Evolutionary conservation across 2,888 invertebrate species (phyloP).

Genomic region (Mesodorylaimus sp.): DNA sequence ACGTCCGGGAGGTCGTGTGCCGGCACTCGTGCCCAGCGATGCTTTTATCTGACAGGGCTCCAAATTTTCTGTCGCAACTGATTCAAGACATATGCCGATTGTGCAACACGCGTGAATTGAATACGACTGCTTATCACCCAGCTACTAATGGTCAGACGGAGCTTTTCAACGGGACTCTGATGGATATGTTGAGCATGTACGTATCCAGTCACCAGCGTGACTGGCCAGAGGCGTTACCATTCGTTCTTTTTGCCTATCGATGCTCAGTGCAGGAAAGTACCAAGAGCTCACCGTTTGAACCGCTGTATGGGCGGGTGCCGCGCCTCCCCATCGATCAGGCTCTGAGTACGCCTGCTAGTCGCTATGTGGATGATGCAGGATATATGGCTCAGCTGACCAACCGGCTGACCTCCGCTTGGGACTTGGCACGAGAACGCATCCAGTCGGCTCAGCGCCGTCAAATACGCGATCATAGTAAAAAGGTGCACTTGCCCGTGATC

Average conservation of each 20-base stretch:
- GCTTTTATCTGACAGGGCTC: constrained; percentile 15
- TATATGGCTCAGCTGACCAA: background rate
- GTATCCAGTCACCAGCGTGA: constrained; percentile 4
- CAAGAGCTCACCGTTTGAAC: constrained; percentile 13
- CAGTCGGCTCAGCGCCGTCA: background rate
- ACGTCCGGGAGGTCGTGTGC: constrained; percentile 12
- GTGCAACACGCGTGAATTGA: constrained; percentile 9
- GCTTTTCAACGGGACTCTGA: constrained; percentile 17
- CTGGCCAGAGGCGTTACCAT: constrained; percentile 19
- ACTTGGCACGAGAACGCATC: background rate
- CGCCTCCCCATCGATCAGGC: constrained; percentile 12
- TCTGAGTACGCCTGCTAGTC: background rate
- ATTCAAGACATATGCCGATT: constrained; percentile 8
- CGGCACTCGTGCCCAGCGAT: constrained; percentile 13
- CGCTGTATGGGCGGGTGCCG: constrained; percentile 13
- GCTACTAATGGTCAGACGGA: constrained; percentile 16
- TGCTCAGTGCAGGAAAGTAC: constrained; percentile 14
- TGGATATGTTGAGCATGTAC: background rate
- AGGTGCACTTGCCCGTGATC: too few relatives aligned
- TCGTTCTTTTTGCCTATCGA: constrained; percentile 17
- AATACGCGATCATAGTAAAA: background rate
- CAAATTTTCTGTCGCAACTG: constrained; percentile 13
- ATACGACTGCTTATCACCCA: constrained; percentile 12
- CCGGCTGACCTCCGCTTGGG: background rate
- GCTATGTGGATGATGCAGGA: background rate